Conservation (phyloP, 2,113 vertebrate species). For the Megaceryle torquata region DNA sequence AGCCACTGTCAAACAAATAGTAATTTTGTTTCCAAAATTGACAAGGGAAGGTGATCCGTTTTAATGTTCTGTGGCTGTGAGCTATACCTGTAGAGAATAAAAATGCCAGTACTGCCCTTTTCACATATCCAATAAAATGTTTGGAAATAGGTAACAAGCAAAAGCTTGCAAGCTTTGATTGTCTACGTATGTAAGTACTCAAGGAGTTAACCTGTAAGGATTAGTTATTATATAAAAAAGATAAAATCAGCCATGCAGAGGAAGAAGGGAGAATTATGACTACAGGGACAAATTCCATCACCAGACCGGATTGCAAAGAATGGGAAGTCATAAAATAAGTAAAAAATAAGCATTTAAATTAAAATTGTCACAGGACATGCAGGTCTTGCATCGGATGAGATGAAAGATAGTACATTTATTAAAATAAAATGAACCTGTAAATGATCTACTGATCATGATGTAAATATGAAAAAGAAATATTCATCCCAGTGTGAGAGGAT, state of each 20-base stretch:
- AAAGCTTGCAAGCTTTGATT: background rate
- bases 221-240: background rate
- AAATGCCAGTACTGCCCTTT: background rate
- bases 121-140: background rate
- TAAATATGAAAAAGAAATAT: background rate
- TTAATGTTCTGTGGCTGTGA: background rate
- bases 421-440: background rate
- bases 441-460: background rate
- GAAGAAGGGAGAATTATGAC: background rate
- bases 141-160: background rate
- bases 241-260: background rate
- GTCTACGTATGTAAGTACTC: background rate
- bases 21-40: background rate
- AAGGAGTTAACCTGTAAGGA: background rate
- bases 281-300: background rate
- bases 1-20: background rate
- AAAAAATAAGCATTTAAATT: constrained; percentile 13
- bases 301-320: background rate
- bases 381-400: background rate
- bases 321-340: background rate
- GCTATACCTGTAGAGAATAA: background rate
- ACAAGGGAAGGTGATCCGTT: background rate
- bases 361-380: background rate
- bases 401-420: background rate
- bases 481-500: background rate